Evolutionary conservation across 2,888 invertebrate genomes (phyloP), one percentile per base, ranked within the genome.

Genomic region (Herminia tarsipennalis): DNA sequence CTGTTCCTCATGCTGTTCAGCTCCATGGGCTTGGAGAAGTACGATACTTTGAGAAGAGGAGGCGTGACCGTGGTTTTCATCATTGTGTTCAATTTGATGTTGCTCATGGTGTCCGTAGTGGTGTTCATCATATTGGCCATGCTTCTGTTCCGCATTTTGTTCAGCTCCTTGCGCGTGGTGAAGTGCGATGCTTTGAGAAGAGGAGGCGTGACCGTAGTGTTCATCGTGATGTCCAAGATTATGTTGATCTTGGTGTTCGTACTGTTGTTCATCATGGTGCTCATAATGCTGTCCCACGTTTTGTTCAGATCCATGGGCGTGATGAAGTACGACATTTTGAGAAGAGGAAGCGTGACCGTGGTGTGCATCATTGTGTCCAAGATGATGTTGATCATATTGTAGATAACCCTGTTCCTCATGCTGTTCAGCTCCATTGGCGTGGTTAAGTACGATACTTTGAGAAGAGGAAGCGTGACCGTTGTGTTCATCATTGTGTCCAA

Each of bases 371-470:
- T n/a, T n/a, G 4, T 29, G 29, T 29, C 29, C 29, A 4, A 16
- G 16, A 29, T 29, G 29, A n/a, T n/a, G 8, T 14, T 6, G 13
- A 12, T 1, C 14, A 3, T 35, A 17, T 18, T 35, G 35, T 17
- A 14, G 17, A 6, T 25, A 17, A 17, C n/a, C n/a, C n/a, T n/a
- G n/a, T n/a, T n/a, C n/a, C n/a, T n/a, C n/a, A n/a, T n/a, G n/a
- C n/a, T 59, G 56, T 27, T 69, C 56, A 0, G 61, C 55, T 4
- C 52, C 63, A 20, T 75, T 56, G 9, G 60, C 38, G 2, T 75
- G 73, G 45, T 80, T 74, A 42, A 73, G 68, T 14, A 65, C 59
- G 39, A 81, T 70, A 52, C 67, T 75, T 43, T 81, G 82, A 2
- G 76, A 75, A 2, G 77, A 76, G 29, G 54, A 66, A 9, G 65